Conservation (phyloP, 2,888 invertebrate genomes). For the Saturnia japonica region DNA sequence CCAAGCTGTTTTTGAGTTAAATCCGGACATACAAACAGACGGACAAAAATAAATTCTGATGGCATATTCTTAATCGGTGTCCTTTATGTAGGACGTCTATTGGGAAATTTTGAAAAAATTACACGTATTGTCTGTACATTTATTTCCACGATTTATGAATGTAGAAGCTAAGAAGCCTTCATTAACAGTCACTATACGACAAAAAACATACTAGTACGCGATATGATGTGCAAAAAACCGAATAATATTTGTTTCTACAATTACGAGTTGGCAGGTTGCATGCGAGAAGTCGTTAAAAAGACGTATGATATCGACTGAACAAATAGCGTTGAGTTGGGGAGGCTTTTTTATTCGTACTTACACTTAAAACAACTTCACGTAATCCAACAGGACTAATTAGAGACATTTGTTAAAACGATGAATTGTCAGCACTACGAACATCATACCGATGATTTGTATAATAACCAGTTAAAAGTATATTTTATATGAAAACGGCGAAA, state of each 20-base stretch:
- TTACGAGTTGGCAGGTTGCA: slow-evolving; percentile 38
- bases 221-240: slow-evolving; percentile 16
- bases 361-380: background rate
- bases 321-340: background rate
- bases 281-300: slow-evolving; percentile 59
- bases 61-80: too few species aligned
- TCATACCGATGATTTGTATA: background rate
- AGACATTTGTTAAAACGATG: background rate
- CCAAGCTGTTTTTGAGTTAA: too few species aligned
- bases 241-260: slow-evolving; percentile 34
- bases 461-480: too few species aligned
- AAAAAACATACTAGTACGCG: background rate
- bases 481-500: too few species aligned
- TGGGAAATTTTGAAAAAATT: too few species aligned
- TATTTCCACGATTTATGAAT: too few species aligned
- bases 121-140: too few species aligned
- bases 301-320: slow-evolving; percentile 31
- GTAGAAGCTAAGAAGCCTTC: background rate
- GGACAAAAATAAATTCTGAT: too few species aligned
- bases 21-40: too few species aligned
- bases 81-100: too few species aligned
- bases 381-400: background rate
- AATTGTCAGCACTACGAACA: background rate
- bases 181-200: background rate
- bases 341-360: background rate